Percentiles rank a stretch among this genome's conserved stretches.
Conservation (phyloP, 1,140 invertebrate species). For the Drosophila mojavensis region DNA sequence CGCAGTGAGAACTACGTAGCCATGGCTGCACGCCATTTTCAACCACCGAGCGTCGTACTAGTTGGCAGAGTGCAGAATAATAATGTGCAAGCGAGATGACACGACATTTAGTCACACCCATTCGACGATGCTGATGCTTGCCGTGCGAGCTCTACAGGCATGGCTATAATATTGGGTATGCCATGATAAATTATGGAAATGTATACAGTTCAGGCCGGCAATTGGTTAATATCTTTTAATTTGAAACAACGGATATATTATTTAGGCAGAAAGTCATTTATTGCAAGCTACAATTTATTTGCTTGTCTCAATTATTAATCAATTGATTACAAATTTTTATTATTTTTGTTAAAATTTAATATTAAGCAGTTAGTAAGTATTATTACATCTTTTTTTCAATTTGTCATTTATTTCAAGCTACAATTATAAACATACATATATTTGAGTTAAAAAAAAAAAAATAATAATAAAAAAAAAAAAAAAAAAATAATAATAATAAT, state of each 20-base stretch:
- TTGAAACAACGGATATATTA: neutral
- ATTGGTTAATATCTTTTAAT: neutral
- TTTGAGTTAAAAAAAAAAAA: too few relatives aligned
- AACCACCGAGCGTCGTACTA: slow-evolving; percentile 47
- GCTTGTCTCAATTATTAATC: too few relatives aligned
- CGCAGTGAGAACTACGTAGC: slow-evolving; percentile 43
- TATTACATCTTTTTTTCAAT: too few relatives aligned
- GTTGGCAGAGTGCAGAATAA: slow-evolving; percentile 18
- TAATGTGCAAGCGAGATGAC: slow-evolving; percentile 39
- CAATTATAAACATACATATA: neutral
- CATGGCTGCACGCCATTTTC: slow-evolving; percentile 74
- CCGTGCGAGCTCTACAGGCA: slow-evolving; percentile 30
- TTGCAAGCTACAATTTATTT: too few relatives aligned
- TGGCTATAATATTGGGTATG: slow-evolving; percentile 29
- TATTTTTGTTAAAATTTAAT: too few relatives aligned
- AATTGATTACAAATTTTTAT: too few relatives aligned
- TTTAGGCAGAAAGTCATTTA: too few relatives aligned
- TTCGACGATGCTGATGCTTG: slow-evolving; percentile 17
- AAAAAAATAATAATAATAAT: too few relatives aligned
- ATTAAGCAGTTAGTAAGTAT: too few relatives aligned
- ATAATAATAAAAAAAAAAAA: too few relatives aligned
- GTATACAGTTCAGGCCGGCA: neutral
- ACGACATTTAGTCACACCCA: slow-evolving; percentile 57
- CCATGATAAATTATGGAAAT: neutral
- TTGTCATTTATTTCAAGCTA: neutral